Evolutionary conservation across 1,140 invertebrate species (phyloP).

Genomic region (Drosophila lacertosa): DNA sequence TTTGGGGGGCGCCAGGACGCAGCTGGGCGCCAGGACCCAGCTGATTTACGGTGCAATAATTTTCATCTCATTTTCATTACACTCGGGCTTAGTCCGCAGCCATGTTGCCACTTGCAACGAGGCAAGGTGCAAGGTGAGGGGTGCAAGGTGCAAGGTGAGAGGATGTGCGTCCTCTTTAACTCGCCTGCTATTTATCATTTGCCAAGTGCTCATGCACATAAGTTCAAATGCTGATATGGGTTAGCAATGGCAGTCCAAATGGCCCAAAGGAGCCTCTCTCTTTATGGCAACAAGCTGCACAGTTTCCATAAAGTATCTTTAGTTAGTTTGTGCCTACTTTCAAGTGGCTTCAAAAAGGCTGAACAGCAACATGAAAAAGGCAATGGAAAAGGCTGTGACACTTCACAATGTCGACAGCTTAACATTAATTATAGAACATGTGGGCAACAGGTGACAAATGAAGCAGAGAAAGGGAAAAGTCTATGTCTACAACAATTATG

Average conservation of each 20-base stretch:
- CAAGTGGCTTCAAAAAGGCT: constrained; percentile 61
- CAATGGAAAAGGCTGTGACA: constrained; percentile 60
- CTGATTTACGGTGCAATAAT: constrained; percentile 82
- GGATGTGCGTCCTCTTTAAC: constrained; percentile 50
- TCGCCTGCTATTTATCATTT: constrained; percentile 73
- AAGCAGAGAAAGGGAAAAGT: neutral
- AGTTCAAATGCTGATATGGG: constrained; percentile 27
- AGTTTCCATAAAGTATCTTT: constrained; percentile 49
- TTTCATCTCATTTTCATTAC: constrained; percentile 82
- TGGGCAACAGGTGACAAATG: constrained; percentile 29
- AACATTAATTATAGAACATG: constrained; percentile 74
- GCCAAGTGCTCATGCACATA: constrained; percentile 56
- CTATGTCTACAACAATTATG: neutral
- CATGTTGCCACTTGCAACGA: constrained; percentile 14
- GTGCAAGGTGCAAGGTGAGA: constrained; percentile 44
- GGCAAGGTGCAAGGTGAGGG: neutral
- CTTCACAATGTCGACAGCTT: constrained; percentile 66
- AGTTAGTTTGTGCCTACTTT: constrained; percentile 11
- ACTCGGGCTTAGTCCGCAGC: constrained; percentile 49
- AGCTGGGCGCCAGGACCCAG: constrained; percentile 59
- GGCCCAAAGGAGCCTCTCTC: constrained; percentile 17
- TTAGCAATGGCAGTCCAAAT: constrained; percentile 22
- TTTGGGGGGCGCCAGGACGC: constrained; percentile 34
- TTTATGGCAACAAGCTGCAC: constrained; percentile 31
- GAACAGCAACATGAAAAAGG: constrained; percentile 25